These are phyloP conservation scores for Homarus americanus DNA, from an alignment of 1,140 invertebrate genomes.

Conservation along the genomic window DNA sequence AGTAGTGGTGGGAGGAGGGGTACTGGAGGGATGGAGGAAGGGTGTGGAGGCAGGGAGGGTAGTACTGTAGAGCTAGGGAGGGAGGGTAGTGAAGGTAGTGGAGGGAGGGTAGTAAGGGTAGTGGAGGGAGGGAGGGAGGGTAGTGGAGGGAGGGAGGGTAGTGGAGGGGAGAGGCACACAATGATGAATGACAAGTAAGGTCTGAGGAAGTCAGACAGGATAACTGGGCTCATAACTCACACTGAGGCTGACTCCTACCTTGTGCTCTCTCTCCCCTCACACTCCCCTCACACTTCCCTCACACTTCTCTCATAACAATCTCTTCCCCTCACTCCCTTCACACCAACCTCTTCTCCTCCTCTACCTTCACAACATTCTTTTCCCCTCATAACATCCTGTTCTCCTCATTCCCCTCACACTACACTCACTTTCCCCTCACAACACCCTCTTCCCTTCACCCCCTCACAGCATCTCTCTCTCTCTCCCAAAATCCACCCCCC, in stretches of 20 bases:
- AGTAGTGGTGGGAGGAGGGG: background rate
- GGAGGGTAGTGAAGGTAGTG: background rate
- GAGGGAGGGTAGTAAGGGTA: background rate
- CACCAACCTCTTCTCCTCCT: too few relatives aligned
- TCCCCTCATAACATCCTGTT: too few relatives aligned
- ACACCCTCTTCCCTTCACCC: too few relatives aligned
- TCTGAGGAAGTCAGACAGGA: constrained; percentile 48
- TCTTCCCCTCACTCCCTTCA: background rate
- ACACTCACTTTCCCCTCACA: too few relatives aligned
- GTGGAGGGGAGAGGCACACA: background rate
- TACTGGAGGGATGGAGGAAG: background rate
- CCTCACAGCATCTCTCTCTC: too few relatives aligned
- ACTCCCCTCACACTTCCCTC: background rate
- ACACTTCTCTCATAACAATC: background rate
- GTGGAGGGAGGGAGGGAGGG: background rate
- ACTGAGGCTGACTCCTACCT: background rate
- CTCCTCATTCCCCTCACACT: too few relatives aligned
- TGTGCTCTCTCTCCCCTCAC: constrained; percentile 4
- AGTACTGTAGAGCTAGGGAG: too few relatives aligned
- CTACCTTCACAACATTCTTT: too few relatives aligned
- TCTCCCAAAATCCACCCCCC: too few relatives aligned
- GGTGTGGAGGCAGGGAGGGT: background rate
- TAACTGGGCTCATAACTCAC: constrained; percentile 38
- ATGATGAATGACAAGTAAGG: constrained; percentile 55
- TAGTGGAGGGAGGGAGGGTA: constrained; percentile 18